Evolutionary conservation across 30 jellyfish, hydroid and myxozoan species (phyloP).

Genomic region (Nemopilema nomurai): DNA sequence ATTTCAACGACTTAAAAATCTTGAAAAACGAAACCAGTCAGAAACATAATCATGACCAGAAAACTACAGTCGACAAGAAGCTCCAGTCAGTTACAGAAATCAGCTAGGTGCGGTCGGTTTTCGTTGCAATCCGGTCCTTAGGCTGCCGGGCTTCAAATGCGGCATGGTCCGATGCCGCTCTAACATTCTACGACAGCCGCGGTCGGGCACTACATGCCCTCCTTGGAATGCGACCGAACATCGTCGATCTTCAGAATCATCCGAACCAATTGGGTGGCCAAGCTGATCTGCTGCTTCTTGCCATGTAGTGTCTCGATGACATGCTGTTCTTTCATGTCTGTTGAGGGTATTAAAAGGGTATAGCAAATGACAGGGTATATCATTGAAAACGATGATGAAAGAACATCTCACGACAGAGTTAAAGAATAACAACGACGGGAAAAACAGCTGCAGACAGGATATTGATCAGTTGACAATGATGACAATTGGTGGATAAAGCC

Average conservation of each 20-base stretch:
- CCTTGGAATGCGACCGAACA: constrained; percentile 76
- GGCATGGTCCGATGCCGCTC: background rate
- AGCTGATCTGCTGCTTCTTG: constrained; percentile 96
- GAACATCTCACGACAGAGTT: background rate
- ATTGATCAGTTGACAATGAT: too few species aligned
- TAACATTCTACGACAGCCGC: background rate
- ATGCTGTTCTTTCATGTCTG: constrained; percentile 99
- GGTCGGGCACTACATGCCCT: constrained; percentile 30
- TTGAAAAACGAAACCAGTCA: background rate
- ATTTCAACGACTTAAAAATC: background rate
- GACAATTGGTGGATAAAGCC: too few species aligned
- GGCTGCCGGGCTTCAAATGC: background rate
- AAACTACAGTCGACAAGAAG: background rate
- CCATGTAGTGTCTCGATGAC: constrained; percentile 99
- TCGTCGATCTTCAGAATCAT: constrained; percentile 98
- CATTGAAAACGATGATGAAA: background rate
- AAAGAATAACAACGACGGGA: too few species aligned
- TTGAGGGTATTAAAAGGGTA: background rate
- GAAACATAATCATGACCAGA: background rate
- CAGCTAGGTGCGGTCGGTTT: background rate
- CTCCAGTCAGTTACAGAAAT: background rate
- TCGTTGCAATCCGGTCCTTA: background rate
- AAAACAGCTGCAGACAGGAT: too few species aligned
- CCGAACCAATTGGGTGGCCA: constrained; percentile 99
- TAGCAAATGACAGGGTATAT: background rate